Percentiles rank a stretch among this genome's conserved stretches.
phyloP scores from a whole-genome alignment of 1,140 invertebrate genomes.

The Mesaphorura yosii region DNA sequence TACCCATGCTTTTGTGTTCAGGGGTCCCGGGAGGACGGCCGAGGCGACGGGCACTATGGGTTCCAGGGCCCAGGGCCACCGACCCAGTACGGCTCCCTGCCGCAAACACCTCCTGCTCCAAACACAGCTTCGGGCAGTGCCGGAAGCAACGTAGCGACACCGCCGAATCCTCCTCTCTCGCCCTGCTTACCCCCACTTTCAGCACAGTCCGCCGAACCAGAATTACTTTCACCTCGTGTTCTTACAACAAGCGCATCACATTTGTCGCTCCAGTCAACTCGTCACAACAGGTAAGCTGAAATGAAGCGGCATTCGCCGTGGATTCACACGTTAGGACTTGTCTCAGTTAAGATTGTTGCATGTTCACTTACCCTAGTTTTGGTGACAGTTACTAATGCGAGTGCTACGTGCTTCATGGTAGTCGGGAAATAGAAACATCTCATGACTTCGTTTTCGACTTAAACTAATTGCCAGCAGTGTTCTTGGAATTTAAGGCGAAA shows the following conservation, averaged over 20 bases:
- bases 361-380: too few relatives aligned
- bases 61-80: constrained; percentile 13
- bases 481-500: too few relatives aligned
- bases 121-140: constrained; percentile 4
- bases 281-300: constrained; percentile 31
- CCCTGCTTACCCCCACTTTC: constrained; percentile 23
- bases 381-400: too few relatives aligned
- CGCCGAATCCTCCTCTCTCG: constrained; percentile 20
- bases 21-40: constrained; percentile 31
- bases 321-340: too few relatives aligned
- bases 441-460: background rate
- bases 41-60: constrained; percentile 26
- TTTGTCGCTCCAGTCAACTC: constrained; percentile 30
- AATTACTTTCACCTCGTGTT: constrained; percentile 29
- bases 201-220: constrained; percentile 26
- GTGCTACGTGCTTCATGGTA: too few relatives aligned
- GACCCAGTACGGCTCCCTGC: too few relatives aligned
- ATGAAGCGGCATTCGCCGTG: too few relatives aligned
- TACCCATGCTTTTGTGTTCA: constrained; percentile 4
- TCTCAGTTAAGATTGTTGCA: too few relatives aligned
- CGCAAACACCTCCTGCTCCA: background rate
- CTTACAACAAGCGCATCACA: constrained; percentile 29
- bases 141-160: constrained; percentile 1
- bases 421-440: too few relatives aligned
- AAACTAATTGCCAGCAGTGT: too few relatives aligned